phyloP scores from a whole-genome alignment of 2,888 invertebrate genomes.

The Drosophila borealis region DNA sequence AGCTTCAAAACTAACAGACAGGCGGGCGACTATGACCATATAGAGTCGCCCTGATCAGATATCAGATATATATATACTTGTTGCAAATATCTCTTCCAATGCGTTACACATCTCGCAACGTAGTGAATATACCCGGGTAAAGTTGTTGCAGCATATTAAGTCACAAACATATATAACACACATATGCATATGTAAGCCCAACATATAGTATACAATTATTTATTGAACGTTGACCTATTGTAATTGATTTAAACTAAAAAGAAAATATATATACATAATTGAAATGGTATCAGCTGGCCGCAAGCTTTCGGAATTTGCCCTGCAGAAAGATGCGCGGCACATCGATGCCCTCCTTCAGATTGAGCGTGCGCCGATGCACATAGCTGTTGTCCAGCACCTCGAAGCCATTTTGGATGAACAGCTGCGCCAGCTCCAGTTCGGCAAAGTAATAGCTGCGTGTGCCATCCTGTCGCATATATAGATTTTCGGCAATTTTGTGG shows the following conservation, averaged over 20 bases:
- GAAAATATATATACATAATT: conserved; percentile 40
- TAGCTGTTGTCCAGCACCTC: conserved; percentile 89
- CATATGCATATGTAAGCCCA: conserved; percentile 51
- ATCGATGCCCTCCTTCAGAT: conserved; percentile 95
- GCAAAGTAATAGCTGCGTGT: conserved; percentile 95
- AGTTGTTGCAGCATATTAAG: conserved; percentile 12
- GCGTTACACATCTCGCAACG: not conserved
- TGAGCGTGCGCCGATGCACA: conserved; percentile 94
- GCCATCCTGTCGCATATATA: conserved; percentile 98
- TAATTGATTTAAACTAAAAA: conserved; percentile 67
- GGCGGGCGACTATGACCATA: not conserved
- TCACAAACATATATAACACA: conserved; percentile 29
- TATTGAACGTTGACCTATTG: conserved; percentile 78
- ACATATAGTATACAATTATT: conserved; percentile 68
- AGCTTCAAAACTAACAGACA: not conserved
- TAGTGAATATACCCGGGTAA: not conserved
- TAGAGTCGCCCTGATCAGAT: not conserved
- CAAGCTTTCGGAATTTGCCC: conserved; percentile 90
- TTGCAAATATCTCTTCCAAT: not conserved
- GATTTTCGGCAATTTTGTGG: conserved; percentile 95
- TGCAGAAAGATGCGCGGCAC: conserved; percentile 97
- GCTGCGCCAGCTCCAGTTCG: conserved; percentile 88
- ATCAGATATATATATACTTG: conserved; percentile 8
- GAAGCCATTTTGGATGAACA: conserved; percentile 91
- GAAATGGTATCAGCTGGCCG: conserved; percentile 6